Conservation (phyloP, 2,113 vertebrate genomes). For the Calonectris borealis region DNA sequence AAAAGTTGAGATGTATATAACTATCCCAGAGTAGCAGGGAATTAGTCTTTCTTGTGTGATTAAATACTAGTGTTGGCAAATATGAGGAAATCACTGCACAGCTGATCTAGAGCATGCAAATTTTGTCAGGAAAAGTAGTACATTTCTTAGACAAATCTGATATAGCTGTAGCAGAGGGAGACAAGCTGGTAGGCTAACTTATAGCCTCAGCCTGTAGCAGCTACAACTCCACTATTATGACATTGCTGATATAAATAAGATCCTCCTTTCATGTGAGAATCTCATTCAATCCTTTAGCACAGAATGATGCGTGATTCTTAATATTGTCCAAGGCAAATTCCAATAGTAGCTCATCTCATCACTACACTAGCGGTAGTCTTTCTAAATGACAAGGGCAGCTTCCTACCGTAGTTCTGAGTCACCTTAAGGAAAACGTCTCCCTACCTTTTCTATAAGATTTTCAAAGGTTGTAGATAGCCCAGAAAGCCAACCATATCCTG, state of each 20-base stretch:
- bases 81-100: background rate
- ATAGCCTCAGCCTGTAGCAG: background rate
- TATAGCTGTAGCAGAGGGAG: background rate
- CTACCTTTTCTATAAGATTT: background rate
- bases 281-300: background rate
- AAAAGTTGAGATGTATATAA: background rate
- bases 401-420: background rate
- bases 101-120: background rate
- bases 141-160: background rate
- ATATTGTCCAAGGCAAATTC: background rate
- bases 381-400: background rate
- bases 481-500: background rate
- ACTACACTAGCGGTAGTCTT: background rate
- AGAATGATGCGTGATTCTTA: background rate
- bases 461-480: background rate
- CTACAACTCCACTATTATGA: background rate
- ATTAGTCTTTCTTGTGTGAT: conserved; percentile 11
- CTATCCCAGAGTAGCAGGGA: background rate
- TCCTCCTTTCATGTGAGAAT: background rate
- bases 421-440: background rate
- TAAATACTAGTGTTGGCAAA: background rate
- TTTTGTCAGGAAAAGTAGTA: background rate
- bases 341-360: background rate
- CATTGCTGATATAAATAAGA: background rate
- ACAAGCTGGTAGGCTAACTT: background rate